These are phyloP conservation scores for Rhopalosiphum maidis DNA, from an alignment of 1,140 invertebrate genomes.

Conservation along the genomic window DNA sequence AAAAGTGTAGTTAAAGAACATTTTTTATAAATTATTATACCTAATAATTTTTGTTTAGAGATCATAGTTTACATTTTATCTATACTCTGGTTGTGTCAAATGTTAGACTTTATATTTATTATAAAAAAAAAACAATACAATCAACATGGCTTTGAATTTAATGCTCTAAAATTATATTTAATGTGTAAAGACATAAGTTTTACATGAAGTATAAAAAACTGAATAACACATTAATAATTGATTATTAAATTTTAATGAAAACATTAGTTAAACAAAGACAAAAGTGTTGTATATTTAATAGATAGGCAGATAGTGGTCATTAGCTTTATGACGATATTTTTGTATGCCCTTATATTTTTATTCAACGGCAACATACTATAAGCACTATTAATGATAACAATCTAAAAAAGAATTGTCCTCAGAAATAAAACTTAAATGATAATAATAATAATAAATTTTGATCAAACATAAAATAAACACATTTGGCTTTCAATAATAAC, in stretches of 20 bases:
- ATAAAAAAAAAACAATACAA: background rate
- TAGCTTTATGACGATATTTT: background rate
- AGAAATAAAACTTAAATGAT: no score
- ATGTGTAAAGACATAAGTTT: background rate
- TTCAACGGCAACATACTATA: background rate
- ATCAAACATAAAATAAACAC: no score
- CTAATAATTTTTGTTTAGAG: background rate
- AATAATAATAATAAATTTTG: no score
- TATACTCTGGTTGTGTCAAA: background rate
- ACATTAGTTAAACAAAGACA: no score
- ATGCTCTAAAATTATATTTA: background rate
- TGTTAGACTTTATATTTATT: background rate
- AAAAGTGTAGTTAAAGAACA: background rate
- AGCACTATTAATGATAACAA: no score
- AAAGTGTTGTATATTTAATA: background rate
- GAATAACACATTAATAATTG: background rate
- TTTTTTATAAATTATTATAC: background rate
- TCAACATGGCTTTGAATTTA: background rate
- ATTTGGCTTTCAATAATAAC: no score
- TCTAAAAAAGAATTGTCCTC: no score
- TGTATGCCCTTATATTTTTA: background rate
- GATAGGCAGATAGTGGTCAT: background rate
- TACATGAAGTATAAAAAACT: background rate
- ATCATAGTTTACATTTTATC: background rate
- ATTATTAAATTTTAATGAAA: background rate